phyloP scores from a whole-genome alignment of 2,113 vertebrate genomes.

The Bujurquina vittata region DNA sequence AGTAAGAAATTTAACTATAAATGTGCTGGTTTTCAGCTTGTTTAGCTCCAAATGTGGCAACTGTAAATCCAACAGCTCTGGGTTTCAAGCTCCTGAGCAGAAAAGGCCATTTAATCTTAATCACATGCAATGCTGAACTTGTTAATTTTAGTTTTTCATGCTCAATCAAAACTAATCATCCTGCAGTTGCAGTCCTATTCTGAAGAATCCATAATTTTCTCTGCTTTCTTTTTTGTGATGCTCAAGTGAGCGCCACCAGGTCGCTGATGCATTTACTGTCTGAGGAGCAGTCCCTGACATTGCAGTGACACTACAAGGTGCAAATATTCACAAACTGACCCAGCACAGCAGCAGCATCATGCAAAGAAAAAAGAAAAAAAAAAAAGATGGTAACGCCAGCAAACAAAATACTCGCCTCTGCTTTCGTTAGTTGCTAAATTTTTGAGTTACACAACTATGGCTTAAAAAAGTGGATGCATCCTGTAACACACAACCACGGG shows the following conservation, averaged over 20 bases:
- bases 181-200: background rate
- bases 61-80: background rate
- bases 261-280: background rate
- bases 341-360: background rate
- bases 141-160: background rate
- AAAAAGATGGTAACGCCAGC: background rate
- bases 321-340: background rate
- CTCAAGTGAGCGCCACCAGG: constrained; percentile 1
- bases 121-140: no score
- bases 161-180: background rate
- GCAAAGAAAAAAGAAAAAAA: no score
- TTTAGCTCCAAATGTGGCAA: no score
- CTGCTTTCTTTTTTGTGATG: background rate
- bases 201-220: background rate
- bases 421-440: background rate
- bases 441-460: background rate
- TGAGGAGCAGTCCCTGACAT: background rate
- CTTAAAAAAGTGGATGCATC: background rate
- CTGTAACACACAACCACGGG: background rate
- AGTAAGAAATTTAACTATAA: no score
- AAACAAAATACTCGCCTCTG: background rate
- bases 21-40: no score
- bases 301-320: background rate
- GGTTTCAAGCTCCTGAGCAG: background rate
- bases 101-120: background rate